Percentiles rank a stretch among this genome's conserved stretches.
Conservation (phyloP, 2,797 vertebrate genomes). For the Lepilemur septentrionalis region DNA sequence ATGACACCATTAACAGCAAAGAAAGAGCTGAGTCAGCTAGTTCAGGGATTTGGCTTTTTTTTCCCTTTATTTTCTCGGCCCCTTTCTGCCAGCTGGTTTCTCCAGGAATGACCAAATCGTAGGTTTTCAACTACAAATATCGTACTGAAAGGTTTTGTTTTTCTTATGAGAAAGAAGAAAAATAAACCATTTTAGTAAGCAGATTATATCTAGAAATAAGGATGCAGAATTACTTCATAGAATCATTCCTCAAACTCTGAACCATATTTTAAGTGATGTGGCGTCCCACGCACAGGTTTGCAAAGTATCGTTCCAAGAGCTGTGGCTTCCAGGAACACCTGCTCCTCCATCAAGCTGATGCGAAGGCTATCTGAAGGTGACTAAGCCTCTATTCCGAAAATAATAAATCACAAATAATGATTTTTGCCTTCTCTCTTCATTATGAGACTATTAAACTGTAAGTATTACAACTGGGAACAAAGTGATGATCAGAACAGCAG, state of each 20-base stretch:
- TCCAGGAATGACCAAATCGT: not conserved
- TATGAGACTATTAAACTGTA: not conserved
- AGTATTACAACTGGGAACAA: not conserved
- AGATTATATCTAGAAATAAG: not conserved
- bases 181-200: not conserved
- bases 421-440: not conserved
- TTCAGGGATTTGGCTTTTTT: not conserved
- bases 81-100: not conserved
- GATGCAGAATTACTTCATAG: not conserved
- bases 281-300: not conserved
- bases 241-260: not conserved
- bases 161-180: not conserved
- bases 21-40: not conserved
- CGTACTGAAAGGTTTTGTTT: not conserved
- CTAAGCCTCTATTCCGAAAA: not conserved
- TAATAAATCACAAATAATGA: not conserved
- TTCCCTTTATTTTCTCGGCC: not conserved
- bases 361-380: not conserved
- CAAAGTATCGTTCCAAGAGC: not conserved
- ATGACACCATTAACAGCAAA: not conserved
- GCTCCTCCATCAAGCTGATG: not conserved
- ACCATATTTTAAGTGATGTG: not conserved
- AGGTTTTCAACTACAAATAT: not conserved
- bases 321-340: not conserved
- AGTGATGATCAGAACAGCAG: too few relatives aligned